Evolutionary conservation across 2,888 invertebrate genomes (phyloP), one percentile per base, ranked within the genome.

Genomic region (Oscheius sp.): DNA sequence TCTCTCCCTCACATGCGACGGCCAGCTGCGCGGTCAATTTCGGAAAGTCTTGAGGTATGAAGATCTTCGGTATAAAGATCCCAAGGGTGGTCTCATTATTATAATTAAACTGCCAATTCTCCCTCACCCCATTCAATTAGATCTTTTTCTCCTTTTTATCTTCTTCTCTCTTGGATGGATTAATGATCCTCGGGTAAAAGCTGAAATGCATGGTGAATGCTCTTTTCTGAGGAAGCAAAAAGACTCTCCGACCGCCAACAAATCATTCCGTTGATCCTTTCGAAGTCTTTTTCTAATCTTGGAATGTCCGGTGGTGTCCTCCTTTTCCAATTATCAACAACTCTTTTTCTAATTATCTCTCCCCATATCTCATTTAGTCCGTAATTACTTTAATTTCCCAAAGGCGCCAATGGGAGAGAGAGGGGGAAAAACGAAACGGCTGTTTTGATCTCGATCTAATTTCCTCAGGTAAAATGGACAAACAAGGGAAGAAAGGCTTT

Each of bases 21-120:
- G 42, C 61, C 42, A 45, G 61, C 61, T 45, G 61, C 61, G 61
- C 61, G 61, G 31, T 61, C 61, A 27, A 61, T 61, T 45, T 61
- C 61, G n/a, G 61, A 42, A 15, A 61, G 29, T 17, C 27, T 61
- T n/a, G 61, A 61, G 61, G 61, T 61, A 29, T 2, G 8, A 20
- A n/a, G 23, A 33, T 53, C 5, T 17, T 55, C 17, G 8, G 37
- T 37, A 10, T 15, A 37, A 37, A 37, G 37, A 37, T 8, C 15
- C 8, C 37, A 37, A 15, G 37, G 37, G 15, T 37, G n/a, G n/a
- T n/a, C n/a, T n/a, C n/a, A n/a, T n/a, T n/a, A n/a, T n/a, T n/a
- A n/a, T n/a, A n/a, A n/a, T n/a, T n/a, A n/a, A n/a, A n/a, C n/a
- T n/a, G n/a, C n/a, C n/a, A 37, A 8, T 37, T 10, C 37, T 37